Evolutionary conservation across 2,113 vertebrate genomes (phyloP).

Genomic region (Typhlomys cinereus): DNA sequence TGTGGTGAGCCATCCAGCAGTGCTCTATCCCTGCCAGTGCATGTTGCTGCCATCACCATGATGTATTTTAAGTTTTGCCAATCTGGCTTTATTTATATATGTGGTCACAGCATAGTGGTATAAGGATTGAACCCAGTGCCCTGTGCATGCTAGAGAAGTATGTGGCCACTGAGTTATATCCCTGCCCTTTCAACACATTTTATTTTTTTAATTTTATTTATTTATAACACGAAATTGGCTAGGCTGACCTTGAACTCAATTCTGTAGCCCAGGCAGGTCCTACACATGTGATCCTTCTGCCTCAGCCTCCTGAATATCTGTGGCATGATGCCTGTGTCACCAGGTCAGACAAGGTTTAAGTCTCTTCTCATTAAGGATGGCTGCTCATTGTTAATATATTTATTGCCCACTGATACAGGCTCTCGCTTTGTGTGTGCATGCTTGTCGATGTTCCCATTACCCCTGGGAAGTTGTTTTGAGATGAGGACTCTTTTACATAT

Average conservation of each 20-base stretch:
- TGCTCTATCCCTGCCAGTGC: background rate
- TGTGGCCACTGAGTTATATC: background rate
- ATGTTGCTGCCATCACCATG: background rate
- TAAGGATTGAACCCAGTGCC: background rate
- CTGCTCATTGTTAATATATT: background rate
- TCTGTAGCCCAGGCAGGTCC: background rate
- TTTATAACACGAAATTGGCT: background rate
- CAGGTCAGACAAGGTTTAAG: background rate
- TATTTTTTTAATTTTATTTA: background rate
- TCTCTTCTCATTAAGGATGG: background rate
- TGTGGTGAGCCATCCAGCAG: background rate
- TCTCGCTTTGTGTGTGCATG: background rate
- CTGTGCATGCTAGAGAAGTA: background rate
- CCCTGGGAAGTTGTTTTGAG: background rate
- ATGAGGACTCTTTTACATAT: constrained; percentile 12
- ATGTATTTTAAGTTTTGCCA: constrained; percentile 33
- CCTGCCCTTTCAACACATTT: too few species aligned
- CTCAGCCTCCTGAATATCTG: background rate
- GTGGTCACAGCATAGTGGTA: background rate
- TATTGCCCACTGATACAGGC: background rate
- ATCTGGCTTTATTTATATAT: background rate
- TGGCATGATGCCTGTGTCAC: background rate
- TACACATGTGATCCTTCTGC: background rate
- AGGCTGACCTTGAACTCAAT: background rate
- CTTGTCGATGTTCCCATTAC: background rate